Evolutionary conservation across 1,140 invertebrate genomes (phyloP), one percentile per base, ranked within the genome.

Genomic region (Heliconius congener): DNA sequence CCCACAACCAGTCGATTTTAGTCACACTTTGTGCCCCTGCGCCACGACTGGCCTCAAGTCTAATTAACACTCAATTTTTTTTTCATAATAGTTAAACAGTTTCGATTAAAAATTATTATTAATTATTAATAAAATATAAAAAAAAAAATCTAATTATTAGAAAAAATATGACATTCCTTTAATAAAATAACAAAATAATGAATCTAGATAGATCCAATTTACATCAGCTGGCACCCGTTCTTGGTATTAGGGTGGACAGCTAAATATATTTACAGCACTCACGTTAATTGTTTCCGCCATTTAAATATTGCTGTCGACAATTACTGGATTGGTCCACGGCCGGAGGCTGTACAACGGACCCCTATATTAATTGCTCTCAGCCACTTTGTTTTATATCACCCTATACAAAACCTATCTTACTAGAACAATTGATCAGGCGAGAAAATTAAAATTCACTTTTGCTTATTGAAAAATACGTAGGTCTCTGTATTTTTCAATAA

Each of bases 251-350:
- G 86, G 86, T 87, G 88, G 87, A 87, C 84, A 82, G 84, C 87
- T 88, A 86, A 90, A 89, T 83, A 85, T 90, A 86, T 85, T 86
- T 85, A 88, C 84, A 91, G 94, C 94, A 95, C 94, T 95, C 88
- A 89, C 85, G 84, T 87, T 95, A 95, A 95, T 95, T 95, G 91
- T 95, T 95, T 91, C 91, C 92, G 92, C 93, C 94, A 95, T 95
- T 95, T 95, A 91, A 95, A 95, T 94, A 95, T 94, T 93, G 90
- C 91, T 85, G 85, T 84, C 85, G 91, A 94, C 93, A 94, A 94
- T 95, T 94, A 94, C 88, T 87, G 85, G 92, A 95, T 95, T 93
- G 93, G 91, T 90, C 90, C 90, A 88, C 75, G 81, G 86, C 84
- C 79, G 72, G 83, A 84, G 85, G 88, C 81, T 75, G 81, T 79